Base-by-base conservation (phyloP, 2,797 vertebrate genomes). In the Pteropus rufus region DNA sequence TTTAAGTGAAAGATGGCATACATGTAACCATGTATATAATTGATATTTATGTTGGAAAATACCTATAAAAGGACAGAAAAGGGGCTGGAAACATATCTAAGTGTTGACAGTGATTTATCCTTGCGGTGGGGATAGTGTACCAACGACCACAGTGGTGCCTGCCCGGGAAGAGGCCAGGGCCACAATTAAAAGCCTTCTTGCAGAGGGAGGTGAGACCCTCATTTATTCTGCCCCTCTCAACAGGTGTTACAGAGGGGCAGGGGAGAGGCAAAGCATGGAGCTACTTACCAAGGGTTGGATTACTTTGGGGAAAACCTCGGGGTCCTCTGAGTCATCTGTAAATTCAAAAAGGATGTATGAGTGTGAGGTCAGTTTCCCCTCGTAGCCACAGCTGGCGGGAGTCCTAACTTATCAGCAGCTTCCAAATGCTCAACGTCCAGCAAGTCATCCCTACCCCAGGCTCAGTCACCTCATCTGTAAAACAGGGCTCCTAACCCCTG, bases 261-360 rank as follows among this genome's bases (percentile, higher is more conserved):
- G 4, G 11, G n/a, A 9, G 56, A 60, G 14, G 64, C 36, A 21
- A 62, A 18, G 52, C 12, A 2, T 0, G 36, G 2, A 58, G 65
- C 52, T 82, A 95, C 97, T 96, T 85, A 98, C 97, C 96, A 94
- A 97, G 34, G 96, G 86, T 0, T 88, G 80, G 56, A 85, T 86
- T 36, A 88, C 89, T 91, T 92, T 73, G 2, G 96, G 69, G 84
- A 64, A 73, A 69, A 44, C 36, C 36, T 19, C 39, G 5, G 58
- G 34, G 62, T 83, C 86, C 81, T 97, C 96, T 0, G 72, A 84
- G 60, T 96, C 95, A 95, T 93, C 97, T 98, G 95, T 15, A 95
- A 96, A 15, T 67, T 64, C 92, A 96, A 26, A 96, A 73, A n/a
- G 75, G 26, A n/a, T 34, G n/a, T 77, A 62, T 97, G 89, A 97